Percentiles rank a stretch among this genome's conserved stretches.
Evolutionary conservation across 37 sponge, comb jelly and placozoan species (phyloP).

Genomic region (Ephydatia muelleri): DNA sequence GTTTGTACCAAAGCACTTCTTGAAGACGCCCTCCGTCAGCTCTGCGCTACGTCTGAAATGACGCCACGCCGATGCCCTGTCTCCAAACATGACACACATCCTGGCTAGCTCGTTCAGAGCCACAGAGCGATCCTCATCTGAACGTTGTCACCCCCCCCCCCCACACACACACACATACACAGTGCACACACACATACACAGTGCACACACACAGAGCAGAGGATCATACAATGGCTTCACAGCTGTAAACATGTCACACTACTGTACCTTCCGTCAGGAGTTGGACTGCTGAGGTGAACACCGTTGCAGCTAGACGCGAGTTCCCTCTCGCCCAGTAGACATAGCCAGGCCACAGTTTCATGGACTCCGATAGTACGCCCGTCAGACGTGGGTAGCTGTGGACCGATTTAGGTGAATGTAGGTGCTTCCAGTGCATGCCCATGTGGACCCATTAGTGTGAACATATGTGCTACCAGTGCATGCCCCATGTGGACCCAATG

Average conservation of each 20-base stretch:
- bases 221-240: not conserved
- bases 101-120: conserved; percentile 41
- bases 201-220: not conserved
- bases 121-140: conserved; percentile 23
- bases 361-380: not conserved
- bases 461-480: too few species aligned
- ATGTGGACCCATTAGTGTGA: too few species aligned
- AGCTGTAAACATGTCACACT: too few species aligned
- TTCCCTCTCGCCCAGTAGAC: conserved; percentile 59
- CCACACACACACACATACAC: not conserved
- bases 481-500: too few species aligned
- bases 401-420: not conserved
- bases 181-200: not conserved
- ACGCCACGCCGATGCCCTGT: conserved; percentile 6
- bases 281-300: conserved; percentile 12
- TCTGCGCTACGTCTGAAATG: conserved; percentile 14
- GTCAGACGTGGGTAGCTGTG: conserved; percentile 20
- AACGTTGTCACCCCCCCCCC: not conserved
- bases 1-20: too few species aligned
- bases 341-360: conserved; percentile 54
- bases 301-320: conserved; percentile 12
- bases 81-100: conserved; percentile 40
- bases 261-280: conserved; percentile 2
- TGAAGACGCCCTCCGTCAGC: not conserved
- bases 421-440: too few species aligned